Base-by-base conservation (phyloP, 92 coral and sea anemone genomes). In the Montipora capitata region DNA sequence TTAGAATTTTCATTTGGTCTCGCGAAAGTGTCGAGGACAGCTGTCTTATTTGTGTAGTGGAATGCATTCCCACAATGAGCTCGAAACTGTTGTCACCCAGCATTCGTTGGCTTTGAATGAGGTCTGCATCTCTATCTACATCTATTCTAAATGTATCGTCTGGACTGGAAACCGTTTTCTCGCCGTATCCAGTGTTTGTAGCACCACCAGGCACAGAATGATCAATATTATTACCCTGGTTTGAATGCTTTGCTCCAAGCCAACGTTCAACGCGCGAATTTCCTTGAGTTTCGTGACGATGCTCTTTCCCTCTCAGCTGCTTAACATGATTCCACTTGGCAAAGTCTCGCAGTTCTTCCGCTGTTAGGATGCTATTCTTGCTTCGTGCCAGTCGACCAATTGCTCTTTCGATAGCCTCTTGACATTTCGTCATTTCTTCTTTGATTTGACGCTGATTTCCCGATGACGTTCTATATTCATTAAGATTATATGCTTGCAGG, bases 61-160 rank as follows among this genome's bases (percentile, higher is more conserved):
- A 41, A 10, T 40, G 40, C 38, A 67, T 70, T 63, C 12, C 80
- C 43, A 11, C 61, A 4, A 86, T 63, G n/a, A 80, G 74, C 16
- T 87, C 65, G 80, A 88, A 91, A 76, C 86, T 91, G 72, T 95
- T 91, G 49, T 84, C 88, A 20, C 73, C 93, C 17, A 94, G 88
- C 57, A 88, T 65, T 40, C 94, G 95, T 38, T 89, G 85, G 77
- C 82, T 91, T 80, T 91, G 88, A 65, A 88, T 71, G 27, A 94
- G 87, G 54, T 95, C 96, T 10, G 94, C 92, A 59, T 95, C 98
- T 27, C 83, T 87, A 78, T 95, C 96, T 12, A 95, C 95, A 16
- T 87, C 94, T 15, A 95, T 90, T 7, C 72, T 84, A 10, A 82
- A 86, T 58, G 86, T 92, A 12, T 39, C 64, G 11, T 13, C 83